Evolutionary conservation across 2,113 vertebrate genomes (phyloP), one percentile per base, ranked within the genome.

Genomic region (Podarcis muralis): DNA sequence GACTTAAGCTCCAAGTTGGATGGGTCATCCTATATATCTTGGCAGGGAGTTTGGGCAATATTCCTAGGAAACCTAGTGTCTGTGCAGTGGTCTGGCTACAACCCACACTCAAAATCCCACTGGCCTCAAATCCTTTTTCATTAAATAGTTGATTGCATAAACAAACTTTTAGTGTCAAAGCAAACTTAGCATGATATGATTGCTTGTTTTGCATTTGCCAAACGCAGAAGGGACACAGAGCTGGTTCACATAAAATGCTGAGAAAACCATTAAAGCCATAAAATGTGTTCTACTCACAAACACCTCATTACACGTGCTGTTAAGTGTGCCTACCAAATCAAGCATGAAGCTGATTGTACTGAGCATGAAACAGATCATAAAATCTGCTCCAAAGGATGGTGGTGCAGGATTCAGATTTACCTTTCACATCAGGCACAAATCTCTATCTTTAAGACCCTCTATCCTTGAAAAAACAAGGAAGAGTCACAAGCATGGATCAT

Each of bases 1-100:
- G 81, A 85, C 72, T 92, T 69, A 87, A 92, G 74, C 65, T 91
- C 90, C 87, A 88, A 8, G 76, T 43, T 85, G 90, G 92, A 83
- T 79, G 93, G 75, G 81, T 89, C 89, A 84, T 77, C 72, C 57
- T 79, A 57, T 81, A 86, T 37, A 0, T 84, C 79, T 86, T 92
- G 92, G 85, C 90, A 90, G 84, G 22, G 68, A 3, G 71, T 89
- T 25, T 81, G 88, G 89, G 92, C 92, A 87, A 18, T 87, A 87
- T 3, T 92, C 82, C 89, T 81, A 80, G 18, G 80, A 90, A 2
- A 37, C 7, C 0, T 1, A 62, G 62, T 8, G 90, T 68, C 87
- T 91, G 91, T 48, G 57, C 0, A 13, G 68, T 88, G 91, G 78
- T 78, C 93, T 92, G 86, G 68, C 84, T 80, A 0, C 37, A 87